A percentile compares a stretch with the other conserved stretches of the same genome.
These are phyloP conservation scores for Tragelaphus strepsiceros DNA, from an alignment of 2,113 vertebrate species.

Conservation along the genomic window DNA sequence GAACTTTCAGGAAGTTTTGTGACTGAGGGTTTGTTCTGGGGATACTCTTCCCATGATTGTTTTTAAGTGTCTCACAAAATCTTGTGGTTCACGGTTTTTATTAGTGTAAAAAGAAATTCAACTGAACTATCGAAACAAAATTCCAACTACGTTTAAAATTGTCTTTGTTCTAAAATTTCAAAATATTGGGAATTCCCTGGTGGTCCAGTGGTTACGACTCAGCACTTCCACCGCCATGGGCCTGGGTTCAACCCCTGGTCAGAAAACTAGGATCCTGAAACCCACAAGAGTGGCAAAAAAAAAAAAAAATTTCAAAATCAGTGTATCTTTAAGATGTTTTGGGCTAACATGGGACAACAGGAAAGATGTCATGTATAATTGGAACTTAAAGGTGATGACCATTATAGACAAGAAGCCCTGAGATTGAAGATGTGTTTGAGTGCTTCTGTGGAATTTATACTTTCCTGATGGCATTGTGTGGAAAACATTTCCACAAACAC, in stretches of 20 bases:
- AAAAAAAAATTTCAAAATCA: not conserved
- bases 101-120: conserved; percentile 14
- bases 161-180: not conserved
- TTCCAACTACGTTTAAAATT: conserved; percentile 26
- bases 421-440: not conserved
- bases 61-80: conserved; percentile 13
- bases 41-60: not conserved
- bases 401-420: not conserved
- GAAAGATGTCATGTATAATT: not conserved
- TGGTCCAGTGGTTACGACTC: not conserved
- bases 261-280: not conserved
- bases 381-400: not conserved
- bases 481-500: not conserved
- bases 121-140: conserved; percentile 14
- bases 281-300: not conserved
- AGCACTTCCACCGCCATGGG: not conserved
- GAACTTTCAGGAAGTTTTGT: conserved; percentile 11
- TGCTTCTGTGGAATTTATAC: not conserved
- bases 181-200: not conserved
- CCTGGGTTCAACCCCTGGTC: not conserved
- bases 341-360: not conserved
- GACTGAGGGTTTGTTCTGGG: not conserved
- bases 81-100: not conserved
- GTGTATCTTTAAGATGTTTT: not conserved
- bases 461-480: not conserved